phyloP scores from a whole-genome alignment of 2,113 vertebrate genomes.

The Thryonomys swinderianus region DNA sequence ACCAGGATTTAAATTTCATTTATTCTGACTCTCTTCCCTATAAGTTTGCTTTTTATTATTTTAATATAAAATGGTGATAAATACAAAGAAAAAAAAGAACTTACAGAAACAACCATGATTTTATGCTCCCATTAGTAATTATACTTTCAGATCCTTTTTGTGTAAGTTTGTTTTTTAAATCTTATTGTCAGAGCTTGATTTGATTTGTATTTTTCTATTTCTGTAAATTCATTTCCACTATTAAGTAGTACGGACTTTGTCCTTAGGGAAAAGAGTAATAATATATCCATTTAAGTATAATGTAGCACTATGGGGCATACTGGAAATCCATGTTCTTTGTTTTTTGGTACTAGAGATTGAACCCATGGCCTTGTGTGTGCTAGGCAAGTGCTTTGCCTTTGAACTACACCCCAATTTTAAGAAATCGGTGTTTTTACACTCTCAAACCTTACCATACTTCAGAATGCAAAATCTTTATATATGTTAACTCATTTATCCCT shows the following conservation, averaged over 20 bases:
- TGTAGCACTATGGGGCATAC: not conserved
- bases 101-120: not conserved
- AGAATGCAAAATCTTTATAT: not conserved
- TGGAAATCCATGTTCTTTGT: not conserved
- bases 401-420: not conserved
- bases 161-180: not conserved
- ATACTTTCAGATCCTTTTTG: not conserved
- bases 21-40: not conserved
- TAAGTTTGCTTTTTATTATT: not conserved
- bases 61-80: not conserved
- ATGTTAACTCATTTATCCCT: not conserved
- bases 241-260: not conserved
- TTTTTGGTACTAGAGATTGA: not conserved
- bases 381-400: not conserved
- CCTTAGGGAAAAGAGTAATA: not conserved
- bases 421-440: not conserved
- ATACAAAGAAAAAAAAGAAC: not conserved
- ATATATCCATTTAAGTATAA: too few relatives aligned
- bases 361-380: not conserved
- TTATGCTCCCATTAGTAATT: not conserved
- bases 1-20: constrained; percentile 30
- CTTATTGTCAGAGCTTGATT: not conserved
- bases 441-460: not conserved
- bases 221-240: not conserved
- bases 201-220: not conserved